Base-by-base conservation (phyloP, 2,797 vertebrate species). In the Psittacula derbiana region DNA sequence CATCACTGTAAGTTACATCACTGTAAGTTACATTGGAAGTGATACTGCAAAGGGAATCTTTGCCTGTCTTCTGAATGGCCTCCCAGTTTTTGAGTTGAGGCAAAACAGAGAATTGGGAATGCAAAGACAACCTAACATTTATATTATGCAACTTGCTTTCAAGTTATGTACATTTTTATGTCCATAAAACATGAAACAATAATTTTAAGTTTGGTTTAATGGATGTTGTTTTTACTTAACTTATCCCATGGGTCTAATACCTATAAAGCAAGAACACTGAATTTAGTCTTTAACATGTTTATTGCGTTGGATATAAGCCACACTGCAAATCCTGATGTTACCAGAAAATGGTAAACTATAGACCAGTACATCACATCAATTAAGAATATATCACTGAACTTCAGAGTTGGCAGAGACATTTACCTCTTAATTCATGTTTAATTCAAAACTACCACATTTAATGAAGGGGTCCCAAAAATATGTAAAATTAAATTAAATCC, bases 281-380 rank as follows among this genome's bases (percentile, higher is more conserved):
- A n/a, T 40, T 66, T 20, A 83, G 71, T 91, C 25, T 86, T 49
- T 30, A 62, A 20, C 36, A 38, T 33, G 8, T 66, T 82, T 85
- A 53, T 44, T 79, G 27, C 30, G 10, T 5, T 89, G 49, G 28
- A 43, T 65, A 44, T n/a, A 69, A 75, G 24, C 41, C 19, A 38
- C 24, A 8, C 6, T 49, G 16, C 25, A 89, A 44, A 75, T 70
- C 33, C 24, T 65, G 19, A 41, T 19, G 10, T 62, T 91, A n/a
- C 38, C 43, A 79, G 61, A 72, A 93, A 83, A 82, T 16, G 20
- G 6, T 74, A 53, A 83, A 73, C n/a, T 83, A n/a, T 31, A 60
- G 20, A 76, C 16, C 31, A 70, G 30, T 15, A 31, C 1, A 2
- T 93, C 46, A 69, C 38, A 30, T 65, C 31, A 53, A 5, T 11